Evolutionary conservation across 1,140 invertebrate genomes (phyloP).

Genomic region (Lordiphosa mommai): DNA sequence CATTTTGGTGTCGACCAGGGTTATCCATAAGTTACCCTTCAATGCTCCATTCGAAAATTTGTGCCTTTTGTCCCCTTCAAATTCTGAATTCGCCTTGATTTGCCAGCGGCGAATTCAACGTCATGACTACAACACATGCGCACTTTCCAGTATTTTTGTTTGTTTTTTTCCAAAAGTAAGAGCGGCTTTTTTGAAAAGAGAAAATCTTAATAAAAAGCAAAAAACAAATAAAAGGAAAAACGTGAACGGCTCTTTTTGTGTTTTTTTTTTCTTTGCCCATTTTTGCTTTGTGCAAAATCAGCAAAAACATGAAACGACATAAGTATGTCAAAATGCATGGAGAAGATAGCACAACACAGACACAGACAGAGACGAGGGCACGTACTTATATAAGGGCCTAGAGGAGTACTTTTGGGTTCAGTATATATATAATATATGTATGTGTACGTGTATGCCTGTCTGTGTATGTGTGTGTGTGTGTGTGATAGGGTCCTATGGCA

Average conservation of each 20-base stretch:
- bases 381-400: constrained; percentile 74
- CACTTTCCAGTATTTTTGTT: constrained; percentile 32
- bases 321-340: constrained; percentile 78
- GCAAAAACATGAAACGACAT: constrained; percentile 76
- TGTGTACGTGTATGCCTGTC: constrained; percentile 3
- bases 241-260: constrained; percentile 9
- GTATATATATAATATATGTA: constrained; percentile 23
- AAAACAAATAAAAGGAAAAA: constrained; percentile 41
- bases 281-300: constrained; percentile 56
- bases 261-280: constrained; percentile 8
- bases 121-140: constrained; percentile 60
- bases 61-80: constrained; percentile 1
- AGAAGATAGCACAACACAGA: constrained; percentile 53
- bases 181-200: constrained; percentile 44
- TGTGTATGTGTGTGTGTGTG: constrained; percentile 26
- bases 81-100: constrained; percentile 36
- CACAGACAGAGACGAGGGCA: constrained; percentile 45
- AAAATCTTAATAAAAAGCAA: constrained; percentile 38
- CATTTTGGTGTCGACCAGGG: no score
- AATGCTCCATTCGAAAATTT: no score
- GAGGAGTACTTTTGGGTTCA: constrained; percentile 54
- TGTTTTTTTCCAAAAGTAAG: constrained; percentile 32
- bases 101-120: constrained; percentile 46
- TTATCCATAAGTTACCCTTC: no score
- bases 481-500: constrained; percentile 19